Percentiles rank a stretch among this genome's conserved stretches.
phyloP scores from a whole-genome alignment of 2,113 vertebrate species.

The Leucosticte australis region DNA sequence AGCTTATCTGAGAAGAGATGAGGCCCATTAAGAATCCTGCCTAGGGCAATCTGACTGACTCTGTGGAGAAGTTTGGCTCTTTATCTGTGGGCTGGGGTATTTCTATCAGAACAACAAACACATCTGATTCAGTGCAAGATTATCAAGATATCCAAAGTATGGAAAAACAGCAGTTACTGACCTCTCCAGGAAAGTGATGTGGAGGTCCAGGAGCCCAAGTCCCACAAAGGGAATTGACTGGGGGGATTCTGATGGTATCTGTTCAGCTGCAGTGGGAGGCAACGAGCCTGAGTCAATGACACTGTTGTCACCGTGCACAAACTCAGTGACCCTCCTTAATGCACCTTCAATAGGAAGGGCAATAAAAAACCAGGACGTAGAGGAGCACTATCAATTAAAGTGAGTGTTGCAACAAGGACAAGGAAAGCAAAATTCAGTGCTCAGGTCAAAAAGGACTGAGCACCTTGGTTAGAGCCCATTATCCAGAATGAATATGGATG shows the following conservation, averaged over 20 bases:
- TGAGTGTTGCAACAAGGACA: neutral
- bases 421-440: neutral
- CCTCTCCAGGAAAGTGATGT: neutral
- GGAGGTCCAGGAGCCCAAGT: neutral
- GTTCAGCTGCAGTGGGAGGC: neutral
- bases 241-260: neutral
- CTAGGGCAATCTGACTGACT: neutral
- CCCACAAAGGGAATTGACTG: neutral
- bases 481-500: fast-evolving
- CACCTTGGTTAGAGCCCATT: neutral
- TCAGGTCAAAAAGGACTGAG: neutral
- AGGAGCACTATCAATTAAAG: neutral
- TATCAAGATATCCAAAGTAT: neutral
- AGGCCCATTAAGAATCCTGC: neutral
- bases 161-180: neutral
- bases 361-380: neutral
- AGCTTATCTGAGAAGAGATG: neutral
- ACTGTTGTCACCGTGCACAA: fast-evolving
- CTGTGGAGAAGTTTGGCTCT: neutral
- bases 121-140: neutral
- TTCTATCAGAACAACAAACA: neutral
- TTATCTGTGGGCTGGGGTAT: neutral
- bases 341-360: neutral
- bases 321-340: neutral
- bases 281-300: fast-evolving